Percentiles rank a stretch among this genome's conserved stretches.
These are phyloP conservation scores for Tenthredo distinguenda DNA, from an alignment of 2,888 invertebrate genomes.

Conservation along the genomic window DNA sequence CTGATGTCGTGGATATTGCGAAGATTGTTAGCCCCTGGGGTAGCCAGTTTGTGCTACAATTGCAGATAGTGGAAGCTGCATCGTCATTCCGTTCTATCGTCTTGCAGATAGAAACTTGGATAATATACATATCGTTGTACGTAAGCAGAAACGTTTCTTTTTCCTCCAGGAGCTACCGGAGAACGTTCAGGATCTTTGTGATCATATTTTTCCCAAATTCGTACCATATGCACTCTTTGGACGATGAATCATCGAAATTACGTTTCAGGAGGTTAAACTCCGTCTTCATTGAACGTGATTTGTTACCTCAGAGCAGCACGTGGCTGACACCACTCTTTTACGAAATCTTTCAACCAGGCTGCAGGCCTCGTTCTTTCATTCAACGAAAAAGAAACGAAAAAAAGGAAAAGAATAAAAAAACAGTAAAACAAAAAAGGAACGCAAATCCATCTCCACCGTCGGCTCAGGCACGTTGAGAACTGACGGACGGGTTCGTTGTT, in stretches of 20 bases:
- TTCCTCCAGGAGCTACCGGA: neutral
- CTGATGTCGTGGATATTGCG: constrained; percentile 17
- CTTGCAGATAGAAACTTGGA: constrained; percentile 1
- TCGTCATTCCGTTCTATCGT: constrained; percentile 8
- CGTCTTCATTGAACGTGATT: neutral
- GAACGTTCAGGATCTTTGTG: neutral
- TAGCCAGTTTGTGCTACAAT: constrained; percentile 21
- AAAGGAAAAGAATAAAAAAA: neutral
- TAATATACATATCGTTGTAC: neutral
- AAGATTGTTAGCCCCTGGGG: constrained; percentile 28
- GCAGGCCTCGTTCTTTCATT: neutral
- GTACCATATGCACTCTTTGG: neutral
- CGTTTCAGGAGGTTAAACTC: neutral
- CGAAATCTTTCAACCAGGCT: neutral
- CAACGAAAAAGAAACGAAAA: neutral
- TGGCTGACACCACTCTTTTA: neutral
- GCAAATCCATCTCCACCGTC: neutral
- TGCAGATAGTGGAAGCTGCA: constrained; percentile 18
- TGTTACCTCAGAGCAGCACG: neutral
- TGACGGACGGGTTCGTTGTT: constrained; percentile 32
- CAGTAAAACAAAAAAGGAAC: neutral
- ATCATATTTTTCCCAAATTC: neutral
- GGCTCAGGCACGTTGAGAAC: constrained; percentile 1
- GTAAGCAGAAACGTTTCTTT: neutral
- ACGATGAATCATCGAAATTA: neutral